phyloP scores from a whole-genome alignment of 2,888 invertebrate species.

The Drosophila helvetica region DNA sequence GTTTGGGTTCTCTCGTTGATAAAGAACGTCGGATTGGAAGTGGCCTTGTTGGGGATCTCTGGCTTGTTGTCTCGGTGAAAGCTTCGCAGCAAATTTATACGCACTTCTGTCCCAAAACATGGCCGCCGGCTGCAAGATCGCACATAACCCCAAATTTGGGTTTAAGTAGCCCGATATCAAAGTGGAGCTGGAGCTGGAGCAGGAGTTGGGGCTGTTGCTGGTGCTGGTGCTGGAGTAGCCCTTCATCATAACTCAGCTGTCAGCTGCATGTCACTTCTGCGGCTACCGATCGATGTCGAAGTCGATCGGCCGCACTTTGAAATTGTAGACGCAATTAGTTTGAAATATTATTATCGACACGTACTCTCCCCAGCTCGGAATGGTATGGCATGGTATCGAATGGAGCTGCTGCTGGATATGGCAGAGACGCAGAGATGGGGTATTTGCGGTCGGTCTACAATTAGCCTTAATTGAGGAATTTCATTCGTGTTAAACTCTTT shows the following conservation, averaged over 20 bases:
- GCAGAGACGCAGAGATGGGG: conserved; percentile 1
- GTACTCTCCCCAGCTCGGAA: conserved; percentile 55
- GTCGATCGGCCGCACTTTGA: conserved; percentile 56
- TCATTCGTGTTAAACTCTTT: conserved; percentile 78
- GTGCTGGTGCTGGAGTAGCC: conserved; percentile 27
- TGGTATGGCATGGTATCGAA: conserved; percentile 6
- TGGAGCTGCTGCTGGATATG: conserved; percentile 30
- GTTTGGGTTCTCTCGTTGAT: conserved; percentile 36
- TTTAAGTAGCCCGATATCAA: conserved; percentile 42
- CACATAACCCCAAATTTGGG: conserved; percentile 42
- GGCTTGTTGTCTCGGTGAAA: conserved; percentile 60
- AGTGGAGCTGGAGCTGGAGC: neutral
- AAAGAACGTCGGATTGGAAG: conserved; percentile 30
- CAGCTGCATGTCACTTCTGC: conserved; percentile 81
- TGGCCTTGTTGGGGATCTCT: conserved; percentile 41
- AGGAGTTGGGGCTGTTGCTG: neutral
- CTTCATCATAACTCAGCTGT: conserved; percentile 77
- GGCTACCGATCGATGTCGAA: conserved; percentile 75
- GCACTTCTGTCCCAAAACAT: conserved; percentile 64
- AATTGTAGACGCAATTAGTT: conserved; percentile 76
- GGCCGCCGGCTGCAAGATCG: conserved; percentile 60
- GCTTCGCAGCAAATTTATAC: conserved; percentile 73
- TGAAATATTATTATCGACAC: conserved; percentile 80
- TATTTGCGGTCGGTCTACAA: conserved; percentile 62
- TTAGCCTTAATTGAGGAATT: conserved; percentile 77